Evolutionary conservation across 2,113 vertebrate species (phyloP).

Genomic region (Mastomys coucha): DNA sequence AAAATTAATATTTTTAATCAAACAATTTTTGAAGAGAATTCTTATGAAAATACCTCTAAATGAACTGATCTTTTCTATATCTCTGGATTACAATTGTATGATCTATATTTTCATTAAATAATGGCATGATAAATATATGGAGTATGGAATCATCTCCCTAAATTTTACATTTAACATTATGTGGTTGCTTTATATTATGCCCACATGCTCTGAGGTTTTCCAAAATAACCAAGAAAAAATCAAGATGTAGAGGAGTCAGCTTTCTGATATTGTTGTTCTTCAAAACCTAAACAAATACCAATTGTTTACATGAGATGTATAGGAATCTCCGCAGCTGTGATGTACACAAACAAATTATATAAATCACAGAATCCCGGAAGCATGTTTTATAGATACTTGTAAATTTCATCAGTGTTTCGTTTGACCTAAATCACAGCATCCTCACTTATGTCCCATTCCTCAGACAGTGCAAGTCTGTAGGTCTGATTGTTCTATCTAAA

Average conservation of each 20-base stretch:
- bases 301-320: not conserved
- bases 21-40: not conserved
- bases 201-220: not conserved
- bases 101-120: not conserved
- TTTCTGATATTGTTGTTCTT: not conserved
- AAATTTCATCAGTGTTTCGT: not conserved
- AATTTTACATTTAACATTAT: not conserved
- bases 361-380: not conserved
- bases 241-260: not conserved
- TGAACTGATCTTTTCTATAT: not conserved
- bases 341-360: not conserved
- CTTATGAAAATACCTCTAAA: not conserved
- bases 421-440: not conserved
- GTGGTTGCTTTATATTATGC: not conserved
- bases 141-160: not conserved
- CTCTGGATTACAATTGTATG: not conserved
- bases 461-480: not conserved
- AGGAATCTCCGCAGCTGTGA: not conserved
- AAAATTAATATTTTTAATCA: not conserved
- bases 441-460: rapidly evolving
- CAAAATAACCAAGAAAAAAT: not conserved
- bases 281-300: not conserved
- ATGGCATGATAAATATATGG: not conserved
- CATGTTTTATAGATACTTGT: not conserved
- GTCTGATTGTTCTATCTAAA: not conserved